Conservation (phyloP, 2,888 invertebrate genomes). For the Pseudanteris insignis region DNA sequence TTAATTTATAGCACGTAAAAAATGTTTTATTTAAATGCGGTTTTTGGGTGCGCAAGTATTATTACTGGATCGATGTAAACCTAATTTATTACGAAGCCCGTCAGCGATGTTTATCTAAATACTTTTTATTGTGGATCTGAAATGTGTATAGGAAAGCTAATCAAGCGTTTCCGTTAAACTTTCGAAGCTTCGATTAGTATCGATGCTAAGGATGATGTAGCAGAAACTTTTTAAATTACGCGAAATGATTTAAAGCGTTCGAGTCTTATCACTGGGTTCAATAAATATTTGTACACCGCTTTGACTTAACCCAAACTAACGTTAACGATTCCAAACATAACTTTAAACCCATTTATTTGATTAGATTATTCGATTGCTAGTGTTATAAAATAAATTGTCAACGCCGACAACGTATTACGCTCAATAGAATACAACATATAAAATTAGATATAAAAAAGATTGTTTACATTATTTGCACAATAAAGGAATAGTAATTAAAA, state of each 20-base stretch:
- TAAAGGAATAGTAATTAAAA: too few relatives aligned
- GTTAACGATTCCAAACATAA: slow-evolving; percentile 2
- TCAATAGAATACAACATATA: too few relatives aligned
- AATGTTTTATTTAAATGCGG: slow-evolving; percentile 7
- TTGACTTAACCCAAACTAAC: neutral
- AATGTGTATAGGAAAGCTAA: slow-evolving; percentile 35
- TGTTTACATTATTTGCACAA: too few relatives aligned
- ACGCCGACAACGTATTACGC: too few relatives aligned
- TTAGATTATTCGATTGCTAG: neutral
- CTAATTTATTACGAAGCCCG: slow-evolving; percentile 33
- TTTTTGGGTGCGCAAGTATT: slow-evolving; percentile 4
- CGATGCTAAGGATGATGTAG: slow-evolving; percentile 29
- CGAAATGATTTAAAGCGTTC: slow-evolving; percentile 26
- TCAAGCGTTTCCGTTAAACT: slow-evolving; percentile 34
- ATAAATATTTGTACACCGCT: slow-evolving; percentile 8
- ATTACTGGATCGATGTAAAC: slow-evolving; percentile 30
- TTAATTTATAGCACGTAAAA: slow-evolving; percentile 8
- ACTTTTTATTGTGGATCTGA: slow-evolving; percentile 23
- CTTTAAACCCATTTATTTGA: neutral
- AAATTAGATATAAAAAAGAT: too few relatives aligned
- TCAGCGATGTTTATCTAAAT: slow-evolving; percentile 39
- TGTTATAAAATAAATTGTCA: too few relatives aligned
- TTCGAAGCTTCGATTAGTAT: slow-evolving; percentile 39
- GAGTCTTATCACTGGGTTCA: slow-evolving; percentile 21
- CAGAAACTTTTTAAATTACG: slow-evolving; percentile 41